These are phyloP conservation scores for Chaetops frenatus DNA, from an alignment of 2,113 vertebrate species.

Conservation along the genomic window DNA sequence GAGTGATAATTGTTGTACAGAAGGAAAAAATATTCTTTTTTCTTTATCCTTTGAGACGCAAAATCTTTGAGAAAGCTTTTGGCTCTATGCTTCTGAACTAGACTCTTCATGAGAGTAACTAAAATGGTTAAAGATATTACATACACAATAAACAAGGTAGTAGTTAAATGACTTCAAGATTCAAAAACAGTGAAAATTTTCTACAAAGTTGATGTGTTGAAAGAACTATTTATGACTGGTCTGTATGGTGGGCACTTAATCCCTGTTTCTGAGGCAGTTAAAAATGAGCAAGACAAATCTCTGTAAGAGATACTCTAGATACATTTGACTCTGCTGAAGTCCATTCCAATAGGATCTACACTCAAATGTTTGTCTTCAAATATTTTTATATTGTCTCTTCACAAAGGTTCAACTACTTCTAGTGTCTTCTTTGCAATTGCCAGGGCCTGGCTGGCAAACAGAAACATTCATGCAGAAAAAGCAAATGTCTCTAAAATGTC, in stretches of 20 bases:
- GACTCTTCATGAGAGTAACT: background rate
- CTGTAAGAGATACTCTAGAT: background rate
- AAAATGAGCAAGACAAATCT: background rate
- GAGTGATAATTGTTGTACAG: background rate
- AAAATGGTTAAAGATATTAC: background rate
- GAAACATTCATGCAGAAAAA: background rate
- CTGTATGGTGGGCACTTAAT: background rate
- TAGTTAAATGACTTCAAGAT: background rate
- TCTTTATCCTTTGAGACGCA: background rate
- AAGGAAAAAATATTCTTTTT: fast-evolving
- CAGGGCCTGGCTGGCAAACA: background rate
- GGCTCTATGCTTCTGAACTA: background rate
- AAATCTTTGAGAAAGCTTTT: background rate
- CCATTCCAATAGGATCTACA: background rate
- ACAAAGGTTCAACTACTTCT: background rate
- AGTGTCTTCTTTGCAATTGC: background rate
- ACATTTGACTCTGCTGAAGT: background rate
- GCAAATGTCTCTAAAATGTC: background rate
- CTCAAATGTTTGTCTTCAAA: background rate
- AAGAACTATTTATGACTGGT: background rate
- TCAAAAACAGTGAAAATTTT: background rate
- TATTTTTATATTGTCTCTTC: background rate
- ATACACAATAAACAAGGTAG: background rate
- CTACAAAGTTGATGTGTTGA: background rate
- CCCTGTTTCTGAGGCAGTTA: background rate